phyloP scores from a whole-genome alignment of 2,797 vertebrate species.

The Lophotriccus pileatus region DNA sequence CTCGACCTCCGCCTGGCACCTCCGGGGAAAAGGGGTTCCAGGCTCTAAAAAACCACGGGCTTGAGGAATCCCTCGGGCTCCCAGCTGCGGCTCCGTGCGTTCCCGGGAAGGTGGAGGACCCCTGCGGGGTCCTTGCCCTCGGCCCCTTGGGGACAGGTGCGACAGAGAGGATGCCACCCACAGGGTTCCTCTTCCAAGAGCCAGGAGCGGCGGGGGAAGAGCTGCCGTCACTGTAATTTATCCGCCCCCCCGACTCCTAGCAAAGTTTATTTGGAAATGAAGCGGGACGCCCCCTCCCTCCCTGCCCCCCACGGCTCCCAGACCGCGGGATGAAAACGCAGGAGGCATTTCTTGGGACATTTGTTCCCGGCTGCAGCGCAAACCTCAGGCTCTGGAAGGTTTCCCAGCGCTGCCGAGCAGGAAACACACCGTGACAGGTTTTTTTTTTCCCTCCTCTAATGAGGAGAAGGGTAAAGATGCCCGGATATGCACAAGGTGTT shows the following conservation, averaged over 20 bases:
- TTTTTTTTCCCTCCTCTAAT: neutral
- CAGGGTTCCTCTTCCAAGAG: neutral
- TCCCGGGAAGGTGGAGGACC: fast-evolving
- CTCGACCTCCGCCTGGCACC: neutral
- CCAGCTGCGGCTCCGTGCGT: neutral
- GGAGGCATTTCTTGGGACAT: neutral
- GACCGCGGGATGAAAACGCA: neutral
- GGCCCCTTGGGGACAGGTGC: neutral
- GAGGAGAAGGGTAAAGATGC: neutral
- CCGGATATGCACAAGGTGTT: neutral
- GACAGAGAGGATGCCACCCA: neutral
- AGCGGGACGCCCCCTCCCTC: neutral
- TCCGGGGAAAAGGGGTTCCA: fast-evolving
- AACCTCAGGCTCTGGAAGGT: neutral
- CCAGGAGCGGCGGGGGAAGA: neutral
- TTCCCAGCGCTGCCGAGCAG: neutral
- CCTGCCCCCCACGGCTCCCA: neutral
- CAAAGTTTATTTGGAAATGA: neutral
- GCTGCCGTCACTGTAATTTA: neutral
- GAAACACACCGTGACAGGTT: neutral
- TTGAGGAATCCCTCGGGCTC: neutral
- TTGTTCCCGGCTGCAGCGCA: neutral
- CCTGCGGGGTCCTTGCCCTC: neutral
- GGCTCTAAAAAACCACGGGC: fast-evolving
- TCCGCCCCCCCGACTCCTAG: neutral